These are phyloP conservation scores for Carcina quercana DNA, from an alignment of 2,888 invertebrate genomes.

Conservation along the genomic window DNA sequence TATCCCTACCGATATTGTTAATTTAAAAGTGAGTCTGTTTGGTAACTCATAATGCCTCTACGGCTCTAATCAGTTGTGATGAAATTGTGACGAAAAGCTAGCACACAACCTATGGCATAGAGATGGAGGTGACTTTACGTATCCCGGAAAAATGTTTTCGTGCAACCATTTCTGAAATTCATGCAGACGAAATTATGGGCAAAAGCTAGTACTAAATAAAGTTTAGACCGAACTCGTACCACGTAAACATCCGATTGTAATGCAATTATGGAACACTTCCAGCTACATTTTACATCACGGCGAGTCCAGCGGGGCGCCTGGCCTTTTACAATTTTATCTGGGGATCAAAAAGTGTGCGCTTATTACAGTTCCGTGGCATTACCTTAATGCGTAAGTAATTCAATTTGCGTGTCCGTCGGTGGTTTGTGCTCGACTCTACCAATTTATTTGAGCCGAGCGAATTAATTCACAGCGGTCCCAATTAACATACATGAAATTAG, in stretches of 20 bases:
- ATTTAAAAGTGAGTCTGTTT: too few species aligned
- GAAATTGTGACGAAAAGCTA: too few species aligned
- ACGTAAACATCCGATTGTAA: too few species aligned
- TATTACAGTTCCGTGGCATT: slow-evolving; percentile 49
- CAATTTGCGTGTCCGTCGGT: slow-evolving; percentile 37
- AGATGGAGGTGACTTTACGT: too few species aligned
- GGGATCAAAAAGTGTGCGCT: slow-evolving; percentile 47
- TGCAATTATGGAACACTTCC: too few species aligned
- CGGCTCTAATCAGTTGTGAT: too few species aligned
- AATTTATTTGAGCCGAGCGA: slow-evolving; percentile 43
- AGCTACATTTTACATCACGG: slow-evolving; percentile 14
- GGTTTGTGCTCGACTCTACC: slow-evolving; percentile 29
- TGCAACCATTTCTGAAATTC: too few species aligned
- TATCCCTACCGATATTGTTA: too few species aligned
- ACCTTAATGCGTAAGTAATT: slow-evolving; percentile 45
- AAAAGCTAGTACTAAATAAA: neutral
- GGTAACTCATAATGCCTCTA: too few species aligned
- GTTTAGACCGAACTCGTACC: neutral
- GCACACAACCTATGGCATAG: too few species aligned
- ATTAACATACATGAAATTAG: slow-evolving; percentile 16
- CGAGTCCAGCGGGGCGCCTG: slow-evolving; percentile 36
- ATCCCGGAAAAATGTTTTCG: too few species aligned
- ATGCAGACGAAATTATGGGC: neutral
- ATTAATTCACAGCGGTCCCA: slow-evolving; percentile 41
- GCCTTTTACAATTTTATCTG: slow-evolving; percentile 42